Conservation (phyloP, 2,113 vertebrate species). For the Panthera uncia region DNA sequence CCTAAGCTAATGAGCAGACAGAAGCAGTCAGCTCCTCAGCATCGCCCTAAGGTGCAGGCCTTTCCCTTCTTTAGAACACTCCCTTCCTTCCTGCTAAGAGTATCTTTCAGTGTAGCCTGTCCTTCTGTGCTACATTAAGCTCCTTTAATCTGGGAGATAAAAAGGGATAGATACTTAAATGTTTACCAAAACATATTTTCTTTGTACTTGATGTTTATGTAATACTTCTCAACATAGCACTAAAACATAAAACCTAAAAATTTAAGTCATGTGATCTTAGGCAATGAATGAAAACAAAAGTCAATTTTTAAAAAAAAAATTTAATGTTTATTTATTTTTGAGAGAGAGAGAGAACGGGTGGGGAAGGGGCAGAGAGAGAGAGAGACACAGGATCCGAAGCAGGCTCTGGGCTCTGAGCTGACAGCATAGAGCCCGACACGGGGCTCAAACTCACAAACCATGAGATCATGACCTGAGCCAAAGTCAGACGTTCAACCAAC, state of each 20-base stretch:
- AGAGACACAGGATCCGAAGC: no score
- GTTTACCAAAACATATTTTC: background rate
- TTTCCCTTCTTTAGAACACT: fast-evolving
- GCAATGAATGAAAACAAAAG: background rate
- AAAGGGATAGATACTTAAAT: background rate
- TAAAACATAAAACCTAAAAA: constrained; percentile 31
- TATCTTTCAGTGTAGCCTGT: background rate
- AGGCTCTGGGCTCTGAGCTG: no score
- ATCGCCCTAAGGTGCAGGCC: fast-evolving
- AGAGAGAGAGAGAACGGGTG: no score
- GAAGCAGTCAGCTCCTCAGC: background rate
- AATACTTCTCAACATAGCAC: background rate
- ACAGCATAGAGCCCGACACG: no score
- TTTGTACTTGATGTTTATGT: background rate
- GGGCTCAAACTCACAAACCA: no score
- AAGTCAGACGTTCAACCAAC: no score
- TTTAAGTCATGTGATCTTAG: background rate
- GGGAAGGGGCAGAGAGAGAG: no score
- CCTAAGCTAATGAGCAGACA: background rate
- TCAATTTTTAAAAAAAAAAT: background rate
- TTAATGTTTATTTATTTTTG: no score
- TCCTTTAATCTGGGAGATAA: background rate
- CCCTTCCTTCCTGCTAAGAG: background rate
- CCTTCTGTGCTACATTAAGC: background rate
- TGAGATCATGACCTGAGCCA: no score